phyloP scores from a whole-genome alignment of 2,113 vertebrate species.

The Pandion haliaetus region DNA sequence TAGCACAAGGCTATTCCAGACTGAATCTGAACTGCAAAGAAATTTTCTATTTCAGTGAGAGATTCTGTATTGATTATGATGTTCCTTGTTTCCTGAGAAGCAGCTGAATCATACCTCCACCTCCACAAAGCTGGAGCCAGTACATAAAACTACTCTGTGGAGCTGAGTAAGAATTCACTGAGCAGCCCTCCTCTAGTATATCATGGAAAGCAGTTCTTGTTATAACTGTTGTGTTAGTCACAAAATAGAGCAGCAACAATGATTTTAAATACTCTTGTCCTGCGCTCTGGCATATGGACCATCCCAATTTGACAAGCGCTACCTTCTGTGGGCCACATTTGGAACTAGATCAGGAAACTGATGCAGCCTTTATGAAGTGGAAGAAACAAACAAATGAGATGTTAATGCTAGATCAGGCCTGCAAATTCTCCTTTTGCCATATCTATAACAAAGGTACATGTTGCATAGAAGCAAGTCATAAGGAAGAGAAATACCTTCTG shows the following conservation, averaged over 20 bases:
- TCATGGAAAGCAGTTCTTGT: background rate
- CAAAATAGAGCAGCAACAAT: background rate
- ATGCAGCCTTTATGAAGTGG: background rate
- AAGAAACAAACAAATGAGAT: background rate
- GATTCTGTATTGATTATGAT: background rate
- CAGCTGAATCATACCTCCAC: background rate
- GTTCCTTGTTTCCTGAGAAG: background rate
- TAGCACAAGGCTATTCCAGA: background rate
- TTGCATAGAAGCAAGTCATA: background rate
- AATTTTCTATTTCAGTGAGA: background rate
- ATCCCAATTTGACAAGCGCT: background rate
- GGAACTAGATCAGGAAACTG: background rate
- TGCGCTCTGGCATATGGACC: background rate
- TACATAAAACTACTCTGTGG: background rate
- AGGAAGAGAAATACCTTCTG: background rate
- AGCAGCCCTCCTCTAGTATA: background rate
- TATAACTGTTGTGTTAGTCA: background rate
- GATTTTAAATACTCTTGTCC: background rate
- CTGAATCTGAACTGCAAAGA: background rate
- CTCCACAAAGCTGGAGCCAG: background rate
- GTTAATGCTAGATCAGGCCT: background rate
- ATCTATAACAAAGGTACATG: background rate
- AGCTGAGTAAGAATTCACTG: background rate
- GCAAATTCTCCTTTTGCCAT: background rate
- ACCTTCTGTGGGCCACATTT: background rate